Percentiles rank a stretch among this genome's conserved stretches.
phyloP scores from a whole-genome alignment of 2,797 vertebrate genomes.

The Orientallactaga sibirica region DNA sequence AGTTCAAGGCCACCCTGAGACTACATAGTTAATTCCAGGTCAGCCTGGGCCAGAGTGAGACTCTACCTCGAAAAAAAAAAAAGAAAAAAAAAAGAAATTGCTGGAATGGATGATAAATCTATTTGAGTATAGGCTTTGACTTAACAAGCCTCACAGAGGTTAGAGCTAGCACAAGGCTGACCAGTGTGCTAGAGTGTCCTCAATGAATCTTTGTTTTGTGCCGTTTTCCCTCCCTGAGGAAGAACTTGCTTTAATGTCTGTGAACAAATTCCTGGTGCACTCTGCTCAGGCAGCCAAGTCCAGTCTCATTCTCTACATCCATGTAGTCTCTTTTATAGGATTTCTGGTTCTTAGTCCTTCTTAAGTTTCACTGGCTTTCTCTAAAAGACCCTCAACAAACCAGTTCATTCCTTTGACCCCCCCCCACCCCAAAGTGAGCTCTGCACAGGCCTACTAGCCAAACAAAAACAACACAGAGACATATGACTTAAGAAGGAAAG shows the following conservation, averaged over 20 bases:
- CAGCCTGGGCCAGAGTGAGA: too few relatives aligned
- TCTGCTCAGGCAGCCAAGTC: neutral
- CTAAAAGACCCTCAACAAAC: slow-evolving; percentile 26
- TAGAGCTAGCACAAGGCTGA: slow-evolving; percentile 58
- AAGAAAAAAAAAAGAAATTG: slow-evolving; percentile 31
- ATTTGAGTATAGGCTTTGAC: slow-evolving; percentile 43
- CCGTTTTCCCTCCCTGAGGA: slow-evolving; percentile 42
- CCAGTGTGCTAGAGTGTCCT: slow-evolving; percentile 51
- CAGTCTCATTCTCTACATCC: neutral
- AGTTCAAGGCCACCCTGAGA: too few relatives aligned
- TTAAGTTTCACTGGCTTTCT: slow-evolving; percentile 18
- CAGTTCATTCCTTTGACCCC: neutral
- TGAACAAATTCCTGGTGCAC: slow-evolving; percentile 15
- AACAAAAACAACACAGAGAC: slow-evolving; percentile 51
- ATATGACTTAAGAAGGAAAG: slow-evolving; percentile 62
- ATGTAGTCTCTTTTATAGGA: slow-evolving; percentile 21
- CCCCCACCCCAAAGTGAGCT: neutral
- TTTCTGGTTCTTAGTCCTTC: slow-evolving; percentile 10
- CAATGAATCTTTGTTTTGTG: slow-evolving; percentile 60
- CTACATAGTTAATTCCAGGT: too few relatives aligned
- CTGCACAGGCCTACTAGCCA: slow-evolving; percentile 13
- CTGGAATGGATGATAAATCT: slow-evolving; percentile 20
- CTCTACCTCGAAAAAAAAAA: too few relatives aligned
- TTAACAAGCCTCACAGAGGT: slow-evolving; percentile 61
- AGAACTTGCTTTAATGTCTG: slow-evolving; percentile 16